Conservation (phyloP, 1,140 invertebrate species). For the Penaeus indicus region DNA sequence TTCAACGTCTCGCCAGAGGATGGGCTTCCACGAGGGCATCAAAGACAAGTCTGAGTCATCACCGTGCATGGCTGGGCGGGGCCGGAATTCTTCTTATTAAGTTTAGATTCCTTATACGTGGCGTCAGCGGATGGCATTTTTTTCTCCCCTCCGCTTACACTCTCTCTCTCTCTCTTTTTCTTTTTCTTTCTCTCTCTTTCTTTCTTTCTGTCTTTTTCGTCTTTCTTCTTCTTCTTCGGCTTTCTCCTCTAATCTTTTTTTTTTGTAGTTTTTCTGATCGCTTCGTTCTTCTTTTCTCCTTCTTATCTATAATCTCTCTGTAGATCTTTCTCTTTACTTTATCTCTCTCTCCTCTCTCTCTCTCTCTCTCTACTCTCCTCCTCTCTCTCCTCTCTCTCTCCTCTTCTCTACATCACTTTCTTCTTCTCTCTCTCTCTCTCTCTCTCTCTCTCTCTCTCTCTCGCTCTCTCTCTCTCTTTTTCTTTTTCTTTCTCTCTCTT, state of each 20-base stretch:
- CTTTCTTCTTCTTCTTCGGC: not conserved
- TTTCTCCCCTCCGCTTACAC: not conserved
- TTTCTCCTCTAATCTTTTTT: not conserved
- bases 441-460: not conserved
- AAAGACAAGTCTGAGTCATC: conserved; percentile 30
- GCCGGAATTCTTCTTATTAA: conserved; percentile 47
- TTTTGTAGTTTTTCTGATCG: not conserved
- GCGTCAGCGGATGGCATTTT: conserved; percentile 29
- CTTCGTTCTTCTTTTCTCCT: not conserved
- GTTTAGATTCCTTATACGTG: conserved; percentile 39
- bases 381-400: not conserved
- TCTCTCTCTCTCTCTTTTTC: too few species aligned
- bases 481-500: not conserved
- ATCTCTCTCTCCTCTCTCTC: not conserved
- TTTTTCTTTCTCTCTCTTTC: not conserved
- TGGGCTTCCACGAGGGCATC: not conserved
- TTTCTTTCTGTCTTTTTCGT: not conserved
- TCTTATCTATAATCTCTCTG: not conserved
- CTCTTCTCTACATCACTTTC: not conserved
- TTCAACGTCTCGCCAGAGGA: too few species aligned
- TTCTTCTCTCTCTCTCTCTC: not conserved
- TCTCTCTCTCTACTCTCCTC: not conserved
- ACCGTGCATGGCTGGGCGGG: conserved; percentile 26
- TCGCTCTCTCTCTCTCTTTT: not conserved
- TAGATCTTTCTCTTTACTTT: not conserved